A percentile compares a stretch with the other conserved stretches of the same genome.
phyloP scores from a whole-genome alignment of 1,140 invertebrate species.

The Euwallacea fornicatus region DNA sequence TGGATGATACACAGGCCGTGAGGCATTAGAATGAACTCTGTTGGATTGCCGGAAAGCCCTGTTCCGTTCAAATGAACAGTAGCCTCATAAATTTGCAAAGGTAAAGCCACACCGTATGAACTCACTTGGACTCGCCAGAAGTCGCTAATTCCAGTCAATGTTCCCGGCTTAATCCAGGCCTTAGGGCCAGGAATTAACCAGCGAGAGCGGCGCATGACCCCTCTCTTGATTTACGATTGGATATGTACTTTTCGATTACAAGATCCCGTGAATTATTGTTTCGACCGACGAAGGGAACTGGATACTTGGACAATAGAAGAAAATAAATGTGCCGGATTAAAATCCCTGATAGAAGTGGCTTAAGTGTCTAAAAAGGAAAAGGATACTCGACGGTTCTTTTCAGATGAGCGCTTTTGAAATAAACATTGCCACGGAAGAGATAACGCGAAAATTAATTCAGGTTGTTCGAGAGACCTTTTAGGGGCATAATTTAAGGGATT shows the following conservation, averaged over 20 bases:
- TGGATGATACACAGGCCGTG: too few relatives aligned
- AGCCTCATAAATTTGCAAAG: too few relatives aligned
- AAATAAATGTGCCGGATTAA: conserved; percentile 24
- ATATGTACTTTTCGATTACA: conserved; percentile 42
- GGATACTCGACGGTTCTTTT: background rate
- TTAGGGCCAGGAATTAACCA: conserved; percentile 30
- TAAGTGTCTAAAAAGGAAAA: background rate
- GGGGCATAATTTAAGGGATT: conserved; percentile 42
- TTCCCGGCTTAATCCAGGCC: conserved; percentile 19
- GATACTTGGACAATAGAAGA: conserved; percentile 30
- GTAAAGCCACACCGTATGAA: too few relatives aligned
- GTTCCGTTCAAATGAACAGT: too few relatives aligned
- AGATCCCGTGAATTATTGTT: conserved; percentile 45
- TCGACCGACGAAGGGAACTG: conserved; percentile 25
- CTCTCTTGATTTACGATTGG: conserved; percentile 42
- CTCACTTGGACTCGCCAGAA: conserved; percentile 1
- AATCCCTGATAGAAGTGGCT: background rate
- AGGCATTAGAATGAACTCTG: too few relatives aligned
- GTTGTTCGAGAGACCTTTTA: conserved; percentile 5
- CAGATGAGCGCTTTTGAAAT: background rate
- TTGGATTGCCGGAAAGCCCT: too few relatives aligned
- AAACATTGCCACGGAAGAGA: background rate
- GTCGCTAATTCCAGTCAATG: conserved; percentile 35
- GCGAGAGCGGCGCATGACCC: conserved; percentile 17
- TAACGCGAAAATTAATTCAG: background rate